A percentile compares a stretch with the other conserved stretches of the same genome.
Evolutionary conservation across 2,888 invertebrate species (phyloP).

Genomic region (Chelonus formosanus): DNA sequence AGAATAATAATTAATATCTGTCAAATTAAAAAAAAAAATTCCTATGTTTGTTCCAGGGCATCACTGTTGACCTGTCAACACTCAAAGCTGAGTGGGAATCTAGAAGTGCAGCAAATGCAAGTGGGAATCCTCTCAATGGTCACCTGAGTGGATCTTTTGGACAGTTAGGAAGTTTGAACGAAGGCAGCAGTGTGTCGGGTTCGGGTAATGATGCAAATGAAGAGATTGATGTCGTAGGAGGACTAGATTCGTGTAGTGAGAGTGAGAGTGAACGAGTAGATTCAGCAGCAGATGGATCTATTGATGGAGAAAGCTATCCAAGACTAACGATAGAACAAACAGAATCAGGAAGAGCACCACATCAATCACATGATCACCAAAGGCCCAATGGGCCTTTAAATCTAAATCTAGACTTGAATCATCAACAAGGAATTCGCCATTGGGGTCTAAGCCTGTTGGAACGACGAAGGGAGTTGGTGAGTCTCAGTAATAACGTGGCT

Average conservation of each 20-base stretch:
- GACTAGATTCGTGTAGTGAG: conserved; percentile 78
- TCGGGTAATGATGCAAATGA: conserved; percentile 64
- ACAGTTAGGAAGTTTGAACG: conserved; percentile 58
- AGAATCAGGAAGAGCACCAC: conserved; percentile 56
- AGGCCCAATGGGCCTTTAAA: conserved; percentile 46
- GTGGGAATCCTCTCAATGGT: conserved; percentile 64
- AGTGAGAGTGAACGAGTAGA: conserved; percentile 68
- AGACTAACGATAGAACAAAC: conserved; percentile 59
- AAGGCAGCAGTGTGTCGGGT: conserved; percentile 62
- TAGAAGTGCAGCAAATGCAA: conserved; percentile 64
- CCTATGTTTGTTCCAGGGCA: conserved; percentile 68
- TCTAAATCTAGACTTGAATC: conserved; percentile 53
- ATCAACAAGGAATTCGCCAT: conserved; percentile 60
- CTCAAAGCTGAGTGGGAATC: conserved; percentile 86
- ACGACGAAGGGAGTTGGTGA: conserved; percentile 65
- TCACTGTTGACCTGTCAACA: conserved; percentile 86
- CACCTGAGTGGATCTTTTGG: conserved; percentile 54
- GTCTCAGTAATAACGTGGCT: conserved; percentile 34
- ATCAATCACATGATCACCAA: conserved; percentile 41
- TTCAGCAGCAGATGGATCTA: conserved; percentile 68
- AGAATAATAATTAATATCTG: background rate
- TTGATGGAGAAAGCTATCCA: conserved; percentile 70
- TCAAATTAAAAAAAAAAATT: conserved; percentile 11
- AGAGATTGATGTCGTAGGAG: conserved; percentile 85
- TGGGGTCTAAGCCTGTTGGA: conserved; percentile 64